Base-by-base conservation (phyloP, 2,113 vertebrate genomes). In the Neopipo cinnamomea region DNA sequence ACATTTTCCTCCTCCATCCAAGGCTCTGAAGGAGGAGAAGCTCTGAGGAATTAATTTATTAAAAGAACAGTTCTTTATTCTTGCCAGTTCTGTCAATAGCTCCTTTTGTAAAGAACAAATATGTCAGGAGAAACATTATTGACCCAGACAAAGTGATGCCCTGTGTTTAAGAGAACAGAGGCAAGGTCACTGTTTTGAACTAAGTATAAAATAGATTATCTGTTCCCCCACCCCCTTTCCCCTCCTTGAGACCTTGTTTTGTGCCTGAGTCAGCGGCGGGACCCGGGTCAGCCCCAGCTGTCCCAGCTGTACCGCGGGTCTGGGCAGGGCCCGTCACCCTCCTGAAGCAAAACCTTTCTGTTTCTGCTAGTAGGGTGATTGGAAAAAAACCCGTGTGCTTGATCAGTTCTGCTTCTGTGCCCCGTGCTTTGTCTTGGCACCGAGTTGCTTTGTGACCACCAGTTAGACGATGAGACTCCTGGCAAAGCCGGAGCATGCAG, bases 101-200 rank as follows among this genome's bases (percentile, higher is more conserved):
- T 91, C 56, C 53, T 93, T 93, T 61, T 61, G 74, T 77, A 74
- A 81, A 73, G 91, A 81, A 50, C 71, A 88, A 91, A 75, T 66
- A n/a, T 71, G 93, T 95, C 86, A 66, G 89, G 74, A 96, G 70
- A 78, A 85, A 74, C 65, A 39, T 88, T 87, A 93, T 84, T 94
- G 89, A 90, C 37, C 75, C 68, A 82, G 66, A 49, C 90, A 44
- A 96, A 90, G 86, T 33, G 83, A 70, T 74, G 47, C 35, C 46
- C 41, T 68, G 1, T 25, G 52, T 59, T 85, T 56, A 70, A 65
- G 59, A 89, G 87, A 92, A 72, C 44, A 55, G 78, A 85, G 41
- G 35, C 55, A n/a, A 85, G 59, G 35, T 37, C 59, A 28, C 79
- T 55, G 30, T 53, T 96, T 70, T 66, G 79, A 88, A 80, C 73